Conservation (phyloP, 2,113 vertebrate genomes). For the Excalfactoria chinensis region DNA sequence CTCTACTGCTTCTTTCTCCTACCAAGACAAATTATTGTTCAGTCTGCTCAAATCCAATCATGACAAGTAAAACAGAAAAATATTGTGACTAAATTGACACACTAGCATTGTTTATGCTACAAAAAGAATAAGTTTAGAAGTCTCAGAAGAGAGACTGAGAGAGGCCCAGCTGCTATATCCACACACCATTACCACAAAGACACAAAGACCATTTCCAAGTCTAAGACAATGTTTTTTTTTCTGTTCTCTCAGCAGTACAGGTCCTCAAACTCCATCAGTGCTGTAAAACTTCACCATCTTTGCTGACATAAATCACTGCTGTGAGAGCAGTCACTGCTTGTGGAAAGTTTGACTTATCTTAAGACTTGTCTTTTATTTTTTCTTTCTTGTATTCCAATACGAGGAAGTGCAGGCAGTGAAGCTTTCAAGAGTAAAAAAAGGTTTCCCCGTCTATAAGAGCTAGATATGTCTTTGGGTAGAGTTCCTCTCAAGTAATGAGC, state of each 20-base stretch:
- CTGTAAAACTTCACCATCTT: slow-evolving; percentile 11
- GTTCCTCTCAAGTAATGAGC: not conserved
- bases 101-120: not conserved
- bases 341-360: not conserved
- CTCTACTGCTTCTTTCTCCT: not conserved
- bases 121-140: not conserved
- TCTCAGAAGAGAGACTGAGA: slow-evolving; percentile 2
- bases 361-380: not conserved
- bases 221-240: not conserved
- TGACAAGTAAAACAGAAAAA: not conserved
- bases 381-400: not conserved
- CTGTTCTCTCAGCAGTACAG: not conserved
- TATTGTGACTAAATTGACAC: not conserved
- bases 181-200: not conserved
- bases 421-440: not conserved
- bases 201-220: not conserved
- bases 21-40: not conserved
- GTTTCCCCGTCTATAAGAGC: not conserved
- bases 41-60: not conserved
- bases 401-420: not conserved
- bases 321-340: not conserved
- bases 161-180: not conserved
- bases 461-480: not conserved
- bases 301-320: not conserved
- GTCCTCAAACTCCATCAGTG: not conserved